phyloP scores from a whole-genome alignment of 2,113 vertebrate species.

The human region DNA sequence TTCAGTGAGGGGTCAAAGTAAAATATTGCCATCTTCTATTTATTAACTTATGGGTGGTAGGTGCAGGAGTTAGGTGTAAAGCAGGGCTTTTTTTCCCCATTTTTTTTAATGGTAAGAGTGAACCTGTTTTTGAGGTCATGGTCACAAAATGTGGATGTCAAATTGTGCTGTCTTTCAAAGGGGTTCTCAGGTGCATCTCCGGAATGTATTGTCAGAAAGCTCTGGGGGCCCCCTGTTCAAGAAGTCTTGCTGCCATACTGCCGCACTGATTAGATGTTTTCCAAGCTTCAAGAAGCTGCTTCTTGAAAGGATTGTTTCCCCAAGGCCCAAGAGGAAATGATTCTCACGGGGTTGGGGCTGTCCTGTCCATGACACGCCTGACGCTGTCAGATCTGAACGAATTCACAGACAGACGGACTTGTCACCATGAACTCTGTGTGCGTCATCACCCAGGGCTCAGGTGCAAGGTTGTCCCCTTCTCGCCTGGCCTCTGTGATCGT shows the following conservation, averaged over 20 bases:
- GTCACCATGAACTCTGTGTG: neutral
- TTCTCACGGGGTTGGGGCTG: too few species aligned
- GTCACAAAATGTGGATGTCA: neutral
- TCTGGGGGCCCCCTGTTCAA: neutral
- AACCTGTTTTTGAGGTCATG: neutral
- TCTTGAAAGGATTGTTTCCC: neutral
- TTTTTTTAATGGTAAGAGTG: neutral
- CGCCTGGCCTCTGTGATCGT: accelerated
- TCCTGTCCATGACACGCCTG: neutral
- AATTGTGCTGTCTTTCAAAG: neutral
- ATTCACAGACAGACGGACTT: neutral
- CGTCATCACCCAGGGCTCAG: accelerated
- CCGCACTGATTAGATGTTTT: neutral
- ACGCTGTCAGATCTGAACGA: neutral
- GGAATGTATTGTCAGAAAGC: neutral
- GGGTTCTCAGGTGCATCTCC: neutral
- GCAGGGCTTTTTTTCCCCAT: neutral
- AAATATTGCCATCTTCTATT: neutral
- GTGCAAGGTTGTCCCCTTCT: neutral
- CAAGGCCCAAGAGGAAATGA: neutral
- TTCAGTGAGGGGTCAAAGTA: neutral
- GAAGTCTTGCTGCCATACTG: neutral
- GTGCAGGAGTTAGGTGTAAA: neutral
- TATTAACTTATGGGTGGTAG: neutral
- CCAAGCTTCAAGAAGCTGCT: neutral